Conservation (phyloP, 2,797 vertebrate genomes). For the Diplodus puntazzo region DNA sequence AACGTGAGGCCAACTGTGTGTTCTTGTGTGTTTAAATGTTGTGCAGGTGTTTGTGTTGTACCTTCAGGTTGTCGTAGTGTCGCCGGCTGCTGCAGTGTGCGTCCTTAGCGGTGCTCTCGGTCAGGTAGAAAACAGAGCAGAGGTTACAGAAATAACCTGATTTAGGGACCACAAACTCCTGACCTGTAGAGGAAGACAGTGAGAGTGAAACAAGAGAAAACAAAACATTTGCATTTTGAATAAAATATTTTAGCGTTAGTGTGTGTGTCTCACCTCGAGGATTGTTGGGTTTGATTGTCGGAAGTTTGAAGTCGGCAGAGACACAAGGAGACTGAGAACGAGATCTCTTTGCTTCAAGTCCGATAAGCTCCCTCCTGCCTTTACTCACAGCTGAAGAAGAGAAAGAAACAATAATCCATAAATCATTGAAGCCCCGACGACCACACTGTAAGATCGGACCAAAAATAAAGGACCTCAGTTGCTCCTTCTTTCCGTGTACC, state of each 20-base stretch:
- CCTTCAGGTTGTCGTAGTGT: constrained; percentile 91
- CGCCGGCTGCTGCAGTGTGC: constrained; percentile 87
- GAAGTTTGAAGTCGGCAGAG: constrained; percentile 28
- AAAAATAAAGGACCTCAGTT: neutral
- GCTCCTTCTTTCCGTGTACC: constrained; percentile 22
- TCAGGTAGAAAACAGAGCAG: constrained; percentile 89
- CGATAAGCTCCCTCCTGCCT: constrained; percentile 6
- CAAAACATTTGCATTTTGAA: neutral
- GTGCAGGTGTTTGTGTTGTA: constrained; percentile 54
- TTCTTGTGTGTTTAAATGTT: neutral
- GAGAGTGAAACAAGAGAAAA: neutral
- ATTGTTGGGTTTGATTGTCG: constrained; percentile 55
- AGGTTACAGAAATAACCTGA: constrained; percentile 85
- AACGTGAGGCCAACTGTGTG: neutral
- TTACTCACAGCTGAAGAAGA: constrained; percentile 42
- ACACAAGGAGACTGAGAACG: constrained; percentile 53
- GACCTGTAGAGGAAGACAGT: constrained; percentile 50
- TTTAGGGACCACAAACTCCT: constrained; percentile 66
- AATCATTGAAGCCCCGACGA: too few species aligned
- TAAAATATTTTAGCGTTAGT: neutral
- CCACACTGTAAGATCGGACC: too few species aligned
- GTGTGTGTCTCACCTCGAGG: constrained; percentile 61
- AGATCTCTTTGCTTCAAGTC: constrained; percentile 50
- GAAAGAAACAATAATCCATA: neutral
- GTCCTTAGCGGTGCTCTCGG: constrained; percentile 82